Base-by-base conservation (phyloP, 2,113 vertebrate genomes). In the Gila orcuttii region DNA sequence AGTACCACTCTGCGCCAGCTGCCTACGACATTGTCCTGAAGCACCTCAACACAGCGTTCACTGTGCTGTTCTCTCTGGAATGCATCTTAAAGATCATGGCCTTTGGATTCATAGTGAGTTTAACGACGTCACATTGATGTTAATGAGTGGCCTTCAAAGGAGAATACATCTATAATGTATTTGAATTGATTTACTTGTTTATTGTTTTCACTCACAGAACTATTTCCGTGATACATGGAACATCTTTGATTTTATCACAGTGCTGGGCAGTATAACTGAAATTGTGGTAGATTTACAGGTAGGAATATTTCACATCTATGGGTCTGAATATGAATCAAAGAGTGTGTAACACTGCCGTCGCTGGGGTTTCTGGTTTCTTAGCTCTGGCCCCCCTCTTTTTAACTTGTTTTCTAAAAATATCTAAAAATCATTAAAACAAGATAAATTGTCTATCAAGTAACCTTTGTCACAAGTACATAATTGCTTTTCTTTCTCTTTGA, bases 201-300 rank as follows among this genome's bases (percentile, higher is more conserved):
- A 79, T 50, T 3, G 50, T 52, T 33, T 45, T 82, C 25, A 15
- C 45, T 60, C 36, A 36, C 94, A 99, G 98, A 99, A 99, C 92
- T 99, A 99, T 93, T 99, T 99, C 90, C 95, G 97, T 90, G 98
- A 99, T 77, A 98, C 97, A 45, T 99, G 98, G 98, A 99, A 99
- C 90, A 99, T 99, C 90, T 99, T 99, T 92, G 98, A 99, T 92
- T 99, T 99, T 91, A 99, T 99, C 93, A 99, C 98, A 0, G 98
- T 99, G 73, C 96, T 99, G 0, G 98, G 98, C 89, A 99, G 98
- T 91, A 99, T 99, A 88, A 96, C 96, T 0, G 98, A 99, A 93
- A 99, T 99, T 88, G 95, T 99, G 86, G 95, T 99, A 89, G 95
- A 95, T 90, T 91, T 95, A 85, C 95, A 95, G 94, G 95, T 95